These are phyloP conservation scores for Germaria angustata DNA, from an alignment of 2,888 invertebrate species.

Conservation along the genomic window DNA sequence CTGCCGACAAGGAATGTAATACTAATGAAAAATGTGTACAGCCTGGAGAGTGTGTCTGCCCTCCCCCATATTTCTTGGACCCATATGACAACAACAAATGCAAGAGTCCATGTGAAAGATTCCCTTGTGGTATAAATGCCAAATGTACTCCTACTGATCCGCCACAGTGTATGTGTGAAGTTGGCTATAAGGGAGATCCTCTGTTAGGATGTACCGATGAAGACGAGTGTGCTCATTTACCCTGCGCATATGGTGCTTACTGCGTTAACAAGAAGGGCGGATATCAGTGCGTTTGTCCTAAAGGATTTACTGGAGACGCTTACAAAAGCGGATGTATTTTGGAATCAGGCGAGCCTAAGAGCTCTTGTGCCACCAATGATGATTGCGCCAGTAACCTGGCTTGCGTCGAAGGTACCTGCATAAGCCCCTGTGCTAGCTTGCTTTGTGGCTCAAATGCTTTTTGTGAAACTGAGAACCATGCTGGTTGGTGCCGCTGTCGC, in stretches of 20 bases:
- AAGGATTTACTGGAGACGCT: slow-evolving; percentile 90
- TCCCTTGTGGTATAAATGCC: slow-evolving; percentile 93
- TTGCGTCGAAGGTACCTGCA: slow-evolving; percentile 88
- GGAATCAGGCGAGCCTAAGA: slow-evolving; percentile 82
- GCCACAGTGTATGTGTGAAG: slow-evolving; percentile 92
- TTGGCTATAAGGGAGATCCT: slow-evolving; percentile 93
- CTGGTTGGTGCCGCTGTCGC: slow-evolving; percentile 92
- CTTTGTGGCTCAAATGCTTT: slow-evolving; percentile 91
- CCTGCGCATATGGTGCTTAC: slow-evolving; percentile 93
- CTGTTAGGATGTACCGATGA: slow-evolving; percentile 91
- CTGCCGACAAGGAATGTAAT: slow-evolving; percentile 90
- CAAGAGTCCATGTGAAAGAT: slow-evolving; percentile 95
- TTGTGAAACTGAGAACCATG: slow-evolving; percentile 93
- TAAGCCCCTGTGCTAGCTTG: slow-evolving; percentile 89
- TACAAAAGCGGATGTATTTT: slow-evolving; percentile 90
- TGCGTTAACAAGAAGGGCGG: slow-evolving; percentile 93
- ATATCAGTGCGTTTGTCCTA: slow-evolving; percentile 91
- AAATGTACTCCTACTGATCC: slow-evolving; percentile 94
- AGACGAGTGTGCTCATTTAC: slow-evolving; percentile 91
- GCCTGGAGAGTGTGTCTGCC: slow-evolving; percentile 94
- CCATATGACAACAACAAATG: slow-evolving; percentile 90
- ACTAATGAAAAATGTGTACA: slow-evolving; percentile 94
- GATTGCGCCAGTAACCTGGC: slow-evolving; percentile 91
- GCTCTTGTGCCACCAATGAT: slow-evolving; percentile 86
- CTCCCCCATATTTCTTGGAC: slow-evolving; percentile 93